Evolutionary conservation across 2,113 vertebrate genomes (phyloP), one percentile per base, ranked within the genome.

Genomic region (Malurus elegans): DNA sequence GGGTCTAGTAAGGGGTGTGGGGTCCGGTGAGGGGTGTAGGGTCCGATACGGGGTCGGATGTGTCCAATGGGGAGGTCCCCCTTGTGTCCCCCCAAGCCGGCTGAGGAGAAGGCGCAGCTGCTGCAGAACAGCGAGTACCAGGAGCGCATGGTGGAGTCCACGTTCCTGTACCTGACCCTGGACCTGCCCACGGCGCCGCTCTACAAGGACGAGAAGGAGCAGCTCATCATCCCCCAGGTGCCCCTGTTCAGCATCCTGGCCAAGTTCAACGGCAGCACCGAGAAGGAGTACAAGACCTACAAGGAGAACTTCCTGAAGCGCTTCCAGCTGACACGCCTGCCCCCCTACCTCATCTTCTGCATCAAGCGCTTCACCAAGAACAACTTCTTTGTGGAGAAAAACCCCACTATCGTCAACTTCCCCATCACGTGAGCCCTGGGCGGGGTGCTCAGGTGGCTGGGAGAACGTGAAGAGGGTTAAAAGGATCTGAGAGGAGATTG

Each of bases 281-380:
- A 99, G 95, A 99, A 99, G 98, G 99, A 99, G 76, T 99, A 99
- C 96, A 99, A 99, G 97, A 99, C 99, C 26, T 99, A 99, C 97
- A 99, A 99, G 97, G 99, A 99, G 96, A 99, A 99, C 94, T 99
- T 99, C 75, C 98, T 99, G 57, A 99, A 99, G 97, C 98, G 98
- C 50, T 99, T 99, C 96, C 99, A 99, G 98, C 98, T 99, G 93
- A 99, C 98, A 40, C 98, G 98, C 91, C 98, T 99, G 94, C 99
- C 99, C 4, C 99, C 99, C 0, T 99, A 99, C 97, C 98, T 99
- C 74, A 98, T 99, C 96, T 99, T 99, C 97, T 99, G 99, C 98
- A 99, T 99, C 97, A 99, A 99, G 93, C 98, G 99, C 85, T 99
- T 99, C 97, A 99, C 99, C 92, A 99, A 99, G 97, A 99, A 99